phyloP scores from a whole-genome alignment of 2,113 vertebrate genomes.

The Nothobranchius furzeri region DNA sequence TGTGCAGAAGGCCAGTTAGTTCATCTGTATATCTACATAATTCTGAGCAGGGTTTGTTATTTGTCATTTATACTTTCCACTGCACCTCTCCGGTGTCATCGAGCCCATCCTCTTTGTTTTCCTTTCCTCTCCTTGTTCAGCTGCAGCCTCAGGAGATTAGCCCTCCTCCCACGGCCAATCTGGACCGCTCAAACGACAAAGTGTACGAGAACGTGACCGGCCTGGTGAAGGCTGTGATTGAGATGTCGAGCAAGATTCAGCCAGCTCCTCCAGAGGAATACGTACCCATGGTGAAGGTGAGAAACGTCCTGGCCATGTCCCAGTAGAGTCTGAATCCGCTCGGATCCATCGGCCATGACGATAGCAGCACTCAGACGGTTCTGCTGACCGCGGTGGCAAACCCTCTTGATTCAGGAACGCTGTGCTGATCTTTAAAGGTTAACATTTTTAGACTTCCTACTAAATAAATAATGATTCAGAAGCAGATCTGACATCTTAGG shows the following conservation, averaged over 20 bases:
- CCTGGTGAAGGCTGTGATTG: constrained; percentile 96
- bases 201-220: constrained; percentile 98
- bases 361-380: too few relatives aligned
- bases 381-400: too few relatives aligned
- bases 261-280: constrained; percentile 96
- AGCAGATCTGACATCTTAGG: background rate
- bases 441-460: background rate
- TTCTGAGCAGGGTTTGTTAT: too few relatives aligned
- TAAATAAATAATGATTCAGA: background rate
- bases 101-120: background rate
- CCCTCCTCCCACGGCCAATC: constrained; percentile 94
- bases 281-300: constrained; percentile 98
- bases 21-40: too few relatives aligned
- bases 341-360: too few relatives aligned
- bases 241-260: constrained; percentile 99
- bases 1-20: too few relatives aligned
- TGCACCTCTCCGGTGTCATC: background rate
- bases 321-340: background rate
- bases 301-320: background rate
- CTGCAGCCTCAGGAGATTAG: constrained; percentile 98
- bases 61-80: background rate
- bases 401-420: too few relatives aligned
- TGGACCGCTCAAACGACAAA: constrained; percentile 97
- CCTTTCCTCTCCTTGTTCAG: constrained; percentile 69
- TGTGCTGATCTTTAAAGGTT: too few relatives aligned